Evolutionary conservation across 2,113 vertebrate species (phyloP).

Genomic region (Heteronetta atricapilla): DNA sequence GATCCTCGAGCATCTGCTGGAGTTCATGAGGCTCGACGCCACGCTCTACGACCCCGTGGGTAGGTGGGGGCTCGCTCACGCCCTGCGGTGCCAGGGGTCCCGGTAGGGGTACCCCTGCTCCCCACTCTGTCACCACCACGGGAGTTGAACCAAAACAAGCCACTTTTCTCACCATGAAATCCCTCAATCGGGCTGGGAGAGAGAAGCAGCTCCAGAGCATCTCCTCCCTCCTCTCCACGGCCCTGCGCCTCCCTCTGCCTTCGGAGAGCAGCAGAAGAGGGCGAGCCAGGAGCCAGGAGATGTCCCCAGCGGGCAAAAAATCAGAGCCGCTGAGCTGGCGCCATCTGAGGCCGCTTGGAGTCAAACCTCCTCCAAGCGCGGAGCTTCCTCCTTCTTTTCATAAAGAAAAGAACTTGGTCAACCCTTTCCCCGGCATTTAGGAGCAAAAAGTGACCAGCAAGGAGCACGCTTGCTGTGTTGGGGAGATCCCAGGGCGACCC

Average conservation of each 20-base stretch:
- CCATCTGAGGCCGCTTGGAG: rapidly evolving
- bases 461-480: rapidly evolving
- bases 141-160: not conserved
- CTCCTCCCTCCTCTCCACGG: not conserved
- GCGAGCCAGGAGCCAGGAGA: not conserved
- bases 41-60: constrained; percentile 85
- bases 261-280: not conserved
- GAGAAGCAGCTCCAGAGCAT: not conserved
- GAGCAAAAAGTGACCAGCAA: not conserved
- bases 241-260: not conserved
- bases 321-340: rapidly evolving
- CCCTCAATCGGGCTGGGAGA: rapidly evolving
- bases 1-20: constrained; percentile 92
- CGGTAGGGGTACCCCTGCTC: rapidly evolving
- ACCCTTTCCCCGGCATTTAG: rapidly evolving
- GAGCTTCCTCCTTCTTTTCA: not conserved
- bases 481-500: not conserved
- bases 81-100: not conserved
- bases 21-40: constrained; percentile 87
- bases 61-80: constrained; percentile 11
- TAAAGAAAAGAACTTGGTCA: rapidly evolving
- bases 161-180: not conserved
- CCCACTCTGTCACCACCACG: rapidly evolving
- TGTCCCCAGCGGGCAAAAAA: constrained; percentile 18
- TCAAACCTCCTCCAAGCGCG: rapidly evolving